These are phyloP conservation scores for Rhamphomyia laevipes DNA, from an alignment of 2,888 invertebrate genomes.

Conservation along the genomic window DNA sequence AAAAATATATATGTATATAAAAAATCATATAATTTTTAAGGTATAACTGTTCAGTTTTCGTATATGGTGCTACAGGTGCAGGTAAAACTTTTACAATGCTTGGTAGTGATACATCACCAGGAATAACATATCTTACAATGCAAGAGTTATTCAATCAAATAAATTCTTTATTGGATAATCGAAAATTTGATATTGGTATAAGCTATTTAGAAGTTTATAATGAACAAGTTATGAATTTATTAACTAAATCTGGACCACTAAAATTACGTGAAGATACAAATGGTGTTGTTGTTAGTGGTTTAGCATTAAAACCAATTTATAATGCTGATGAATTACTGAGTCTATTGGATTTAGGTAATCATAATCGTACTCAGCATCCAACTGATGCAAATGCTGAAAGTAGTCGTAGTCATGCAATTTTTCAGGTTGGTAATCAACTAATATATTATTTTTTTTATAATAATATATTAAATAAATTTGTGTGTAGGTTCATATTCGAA, in stretches of 20 bases:
- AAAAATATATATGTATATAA: not conserved
- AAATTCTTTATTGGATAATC: constrained; percentile 50
- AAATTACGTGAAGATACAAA: constrained; percentile 72
- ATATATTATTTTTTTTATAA: constrained; percentile 51
- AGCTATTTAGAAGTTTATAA: constrained; percentile 83
- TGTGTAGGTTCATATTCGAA: constrained; percentile 62
- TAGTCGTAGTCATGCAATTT: constrained; percentile 91
- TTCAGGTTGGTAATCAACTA: too few species aligned
- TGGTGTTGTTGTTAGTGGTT: constrained; percentile 71
- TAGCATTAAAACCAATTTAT: constrained; percentile 61
- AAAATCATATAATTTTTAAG: too few species aligned
- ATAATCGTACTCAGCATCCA: constrained; percentile 82
- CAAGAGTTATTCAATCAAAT: constrained; percentile 71
- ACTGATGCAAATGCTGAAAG: constrained; percentile 93
- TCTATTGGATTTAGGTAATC: constrained; percentile 71
- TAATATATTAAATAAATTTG: too few species aligned
- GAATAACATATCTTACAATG: constrained; percentile 83
- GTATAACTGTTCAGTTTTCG: constrained; percentile 90
- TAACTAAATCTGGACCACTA: constrained; percentile 55
- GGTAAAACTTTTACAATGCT: constrained; percentile 95
- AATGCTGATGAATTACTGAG: constrained; percentile 63
- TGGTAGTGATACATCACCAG: constrained; percentile 61
- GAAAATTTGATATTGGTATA: constrained; percentile 71
- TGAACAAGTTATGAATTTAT: constrained; percentile 77
- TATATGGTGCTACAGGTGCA: constrained; percentile 91